phyloP scores from a whole-genome alignment of 2,113 vertebrate species.

The Bucco capensis region DNA sequence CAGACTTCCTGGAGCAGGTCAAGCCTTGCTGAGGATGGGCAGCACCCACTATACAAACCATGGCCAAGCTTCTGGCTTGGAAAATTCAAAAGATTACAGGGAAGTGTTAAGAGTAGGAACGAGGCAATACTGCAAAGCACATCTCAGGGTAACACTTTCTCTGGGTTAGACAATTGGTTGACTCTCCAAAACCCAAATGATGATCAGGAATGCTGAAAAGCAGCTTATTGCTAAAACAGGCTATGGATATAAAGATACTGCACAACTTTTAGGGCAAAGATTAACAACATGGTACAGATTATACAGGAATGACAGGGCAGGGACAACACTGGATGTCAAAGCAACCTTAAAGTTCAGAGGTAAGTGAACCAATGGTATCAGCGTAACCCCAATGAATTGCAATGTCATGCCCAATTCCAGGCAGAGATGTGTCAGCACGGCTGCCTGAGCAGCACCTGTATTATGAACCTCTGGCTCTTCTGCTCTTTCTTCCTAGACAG shows the following conservation, averaged over 20 bases:
- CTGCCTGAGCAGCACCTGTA: rapidly evolving
- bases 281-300: not conserved
- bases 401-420: not conserved
- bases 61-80: not conserved
- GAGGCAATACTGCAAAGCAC: not conserved
- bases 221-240: not conserved
- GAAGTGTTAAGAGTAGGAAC: not conserved
- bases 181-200: not conserved
- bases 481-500: not conserved
- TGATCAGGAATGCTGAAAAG: not conserved
- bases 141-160: not conserved
- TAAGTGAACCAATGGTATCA: not conserved
- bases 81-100: not conserved
- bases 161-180: not conserved
- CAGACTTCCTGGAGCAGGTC: not conserved
- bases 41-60: not conserved
- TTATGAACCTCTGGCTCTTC: not conserved
- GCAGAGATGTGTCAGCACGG: not conserved
- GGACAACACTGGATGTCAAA: not conserved
- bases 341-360: not conserved
- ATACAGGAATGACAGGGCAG: not conserved
- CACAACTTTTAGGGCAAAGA: not conserved
- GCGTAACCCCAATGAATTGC: not conserved
- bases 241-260: not conserved
- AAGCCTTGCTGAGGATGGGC: not conserved